phyloP scores from a whole-genome alignment of 2,888 invertebrate species.

The Uloborus plumipes region DNA sequence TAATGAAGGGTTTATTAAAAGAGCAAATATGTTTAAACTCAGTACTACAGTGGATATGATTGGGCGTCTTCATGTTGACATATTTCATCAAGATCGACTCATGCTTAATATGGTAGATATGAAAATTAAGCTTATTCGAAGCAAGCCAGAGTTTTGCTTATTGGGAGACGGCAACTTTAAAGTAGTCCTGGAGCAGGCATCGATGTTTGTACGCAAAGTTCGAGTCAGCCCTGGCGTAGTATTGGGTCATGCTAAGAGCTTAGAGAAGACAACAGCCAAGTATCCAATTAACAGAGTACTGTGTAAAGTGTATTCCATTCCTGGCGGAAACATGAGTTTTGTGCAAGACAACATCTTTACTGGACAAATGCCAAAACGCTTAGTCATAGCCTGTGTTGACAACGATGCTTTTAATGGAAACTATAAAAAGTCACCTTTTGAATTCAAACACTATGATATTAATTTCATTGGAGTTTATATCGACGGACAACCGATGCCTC shows the following conservation, averaged over 20 bases:
- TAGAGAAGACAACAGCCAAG: slow-evolving; percentile 64
- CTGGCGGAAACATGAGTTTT: slow-evolving; percentile 66
- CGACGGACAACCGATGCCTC: slow-evolving; percentile 67
- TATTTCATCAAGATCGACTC: slow-evolving; percentile 11
- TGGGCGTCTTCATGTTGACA: slow-evolving; percentile 27
- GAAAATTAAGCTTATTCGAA: slow-evolving; percentile 24
- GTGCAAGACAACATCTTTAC: slow-evolving; percentile 69
- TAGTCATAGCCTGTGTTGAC: slow-evolving; percentile 68
- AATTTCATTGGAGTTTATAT: slow-evolving; percentile 62
- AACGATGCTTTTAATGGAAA: slow-evolving; percentile 66
- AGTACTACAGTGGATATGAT: slow-evolving; percentile 22
- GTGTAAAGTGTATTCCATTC: slow-evolving; percentile 67
- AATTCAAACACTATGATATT: slow-evolving; percentile 66
- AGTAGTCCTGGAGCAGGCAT: slow-evolving; percentile 64
- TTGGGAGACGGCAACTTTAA: slow-evolving; percentile 27
- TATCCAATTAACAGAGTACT: slow-evolving; percentile 65
- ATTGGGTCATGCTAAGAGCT: slow-evolving; percentile 66
- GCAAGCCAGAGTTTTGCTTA: slow-evolving; percentile 35
- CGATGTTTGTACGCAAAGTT: slow-evolving; percentile 65
- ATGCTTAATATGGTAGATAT: slow-evolving; percentile 13
- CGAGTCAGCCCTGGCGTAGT: slow-evolving; percentile 66
- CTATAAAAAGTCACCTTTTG: slow-evolving; percentile 66
- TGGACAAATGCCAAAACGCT: slow-evolving; percentile 68
- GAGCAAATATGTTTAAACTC: slow-evolving; percentile 1
- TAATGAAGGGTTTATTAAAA: slow-evolving; percentile 1